Evolutionary conservation across 2,888 invertebrate genomes (phyloP).

Genomic region (Nomada ruficornis): DNA sequence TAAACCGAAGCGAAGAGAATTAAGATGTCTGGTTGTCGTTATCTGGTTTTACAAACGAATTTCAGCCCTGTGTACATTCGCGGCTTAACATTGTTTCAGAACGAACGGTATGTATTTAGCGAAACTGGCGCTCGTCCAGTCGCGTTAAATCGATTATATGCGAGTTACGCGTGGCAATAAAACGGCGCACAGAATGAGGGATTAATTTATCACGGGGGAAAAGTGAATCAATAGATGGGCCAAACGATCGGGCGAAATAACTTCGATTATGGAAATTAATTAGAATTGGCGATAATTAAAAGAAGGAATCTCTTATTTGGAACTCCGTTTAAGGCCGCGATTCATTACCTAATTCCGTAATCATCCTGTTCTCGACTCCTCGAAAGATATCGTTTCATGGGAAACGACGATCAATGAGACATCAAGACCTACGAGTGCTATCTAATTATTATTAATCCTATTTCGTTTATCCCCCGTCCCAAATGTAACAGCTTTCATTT

Average conservation of each 20-base stretch:
- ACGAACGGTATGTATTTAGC: constrained; percentile 32
- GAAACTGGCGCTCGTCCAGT: constrained; percentile 41
- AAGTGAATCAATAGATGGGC: neutral
- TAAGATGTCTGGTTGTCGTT: neutral
- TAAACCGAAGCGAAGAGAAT: neutral
- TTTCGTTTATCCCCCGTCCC: neutral
- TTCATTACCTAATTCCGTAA: neutral
- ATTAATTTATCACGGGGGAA: neutral
- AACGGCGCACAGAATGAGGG: neutral
- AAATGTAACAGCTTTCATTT: neutral
- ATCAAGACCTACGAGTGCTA: neutral
- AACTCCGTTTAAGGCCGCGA: neutral
- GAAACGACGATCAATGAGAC: neutral
- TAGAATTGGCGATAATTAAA: neutral
- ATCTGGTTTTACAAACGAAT: constrained; percentile 29
- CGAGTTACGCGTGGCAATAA: neutral
- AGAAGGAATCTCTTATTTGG: neutral
- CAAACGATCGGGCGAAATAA: neutral
- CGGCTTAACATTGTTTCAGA: constrained; percentile 32
- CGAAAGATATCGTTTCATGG: neutral
- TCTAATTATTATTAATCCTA: constrained; percentile 10
- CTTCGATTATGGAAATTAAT: neutral
- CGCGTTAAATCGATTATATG: constrained; percentile 38
- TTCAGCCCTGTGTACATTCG: constrained; percentile 10
- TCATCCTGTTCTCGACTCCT: neutral